Evolutionary conservation across 2,888 invertebrate species (phyloP).

Genomic region (Ophion costatus): DNA sequence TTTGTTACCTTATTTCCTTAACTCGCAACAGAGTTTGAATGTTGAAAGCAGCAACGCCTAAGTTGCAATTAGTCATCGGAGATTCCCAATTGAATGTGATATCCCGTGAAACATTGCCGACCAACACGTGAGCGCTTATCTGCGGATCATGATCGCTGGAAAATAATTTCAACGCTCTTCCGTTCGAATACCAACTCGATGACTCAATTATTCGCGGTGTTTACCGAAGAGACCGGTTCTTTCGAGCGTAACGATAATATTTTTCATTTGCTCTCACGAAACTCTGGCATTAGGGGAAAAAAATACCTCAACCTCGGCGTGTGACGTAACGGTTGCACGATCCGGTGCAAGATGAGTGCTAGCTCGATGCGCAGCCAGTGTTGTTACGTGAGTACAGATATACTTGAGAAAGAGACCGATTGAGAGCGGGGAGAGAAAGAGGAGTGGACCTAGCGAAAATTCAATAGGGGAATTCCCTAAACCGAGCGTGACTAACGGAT

Average conservation of each 20-base stretch:
- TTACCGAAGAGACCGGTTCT: conserved; percentile 34
- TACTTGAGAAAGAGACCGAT: neutral
- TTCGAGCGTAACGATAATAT: conserved; percentile 69
- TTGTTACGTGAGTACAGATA: neutral
- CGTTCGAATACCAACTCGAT: conserved; percentile 4
- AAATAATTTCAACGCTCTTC: conserved; percentile 1
- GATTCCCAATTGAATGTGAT: neutral
- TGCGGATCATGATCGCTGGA: neutral
- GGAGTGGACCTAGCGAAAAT: conserved; percentile 2
- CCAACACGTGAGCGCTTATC: neutral
- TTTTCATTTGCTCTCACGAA: conserved; percentile 64
- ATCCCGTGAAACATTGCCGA: neutral
- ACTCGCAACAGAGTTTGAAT: neutral
- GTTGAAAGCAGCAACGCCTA: neutral
- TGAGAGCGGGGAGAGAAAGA: neutral
- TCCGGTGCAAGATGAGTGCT: conserved; percentile 36
- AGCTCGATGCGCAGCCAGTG: neutral
- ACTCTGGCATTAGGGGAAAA: conserved; percentile 31
- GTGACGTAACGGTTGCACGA: conserved; percentile 52
- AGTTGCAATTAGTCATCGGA: neutral
- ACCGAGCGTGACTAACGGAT: conserved; percentile 59
- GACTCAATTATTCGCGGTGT: conserved; percentile 22
- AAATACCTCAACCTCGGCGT: conserved; percentile 17
- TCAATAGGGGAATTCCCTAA: conserved; percentile 48
- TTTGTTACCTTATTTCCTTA: neutral